Conservation (phyloP, 2,797 vertebrate genomes). For the Tamandua tetradactyla region DNA sequence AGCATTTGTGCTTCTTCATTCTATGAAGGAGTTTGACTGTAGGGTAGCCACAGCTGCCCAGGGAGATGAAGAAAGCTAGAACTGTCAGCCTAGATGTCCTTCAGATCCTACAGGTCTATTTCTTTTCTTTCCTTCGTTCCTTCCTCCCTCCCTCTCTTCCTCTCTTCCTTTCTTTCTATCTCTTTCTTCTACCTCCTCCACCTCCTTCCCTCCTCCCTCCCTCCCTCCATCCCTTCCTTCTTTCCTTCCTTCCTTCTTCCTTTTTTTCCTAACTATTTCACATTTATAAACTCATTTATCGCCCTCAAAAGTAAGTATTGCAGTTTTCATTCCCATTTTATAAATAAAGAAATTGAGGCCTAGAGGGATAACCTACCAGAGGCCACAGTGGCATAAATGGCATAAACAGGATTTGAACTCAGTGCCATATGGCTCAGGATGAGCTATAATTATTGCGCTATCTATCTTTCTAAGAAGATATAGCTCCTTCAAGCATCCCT, state of each 20-base stretch:
- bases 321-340: no score
- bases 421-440: background rate
- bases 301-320: no score
- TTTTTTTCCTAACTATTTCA: no score
- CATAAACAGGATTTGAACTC: background rate
- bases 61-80: background rate
- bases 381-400: background rate
- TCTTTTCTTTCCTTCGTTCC: no score
- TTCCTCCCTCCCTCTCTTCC: no score
- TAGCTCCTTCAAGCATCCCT: background rate
- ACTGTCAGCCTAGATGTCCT: background rate
- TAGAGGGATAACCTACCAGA: background rate
- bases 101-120: background rate
- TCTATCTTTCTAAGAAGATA: background rate
- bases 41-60: background rate
- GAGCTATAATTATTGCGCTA: background rate
- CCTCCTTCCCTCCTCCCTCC: no score
- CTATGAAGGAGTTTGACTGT: background rate
- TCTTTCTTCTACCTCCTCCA: no score
- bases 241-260: no score
- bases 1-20: background rate
- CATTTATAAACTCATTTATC: background rate
- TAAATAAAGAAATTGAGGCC: background rate
- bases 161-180: no score
- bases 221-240: no score